Conservation (phyloP, 2,797 vertebrate genomes). For the Uromys caudimaculatus region DNA sequence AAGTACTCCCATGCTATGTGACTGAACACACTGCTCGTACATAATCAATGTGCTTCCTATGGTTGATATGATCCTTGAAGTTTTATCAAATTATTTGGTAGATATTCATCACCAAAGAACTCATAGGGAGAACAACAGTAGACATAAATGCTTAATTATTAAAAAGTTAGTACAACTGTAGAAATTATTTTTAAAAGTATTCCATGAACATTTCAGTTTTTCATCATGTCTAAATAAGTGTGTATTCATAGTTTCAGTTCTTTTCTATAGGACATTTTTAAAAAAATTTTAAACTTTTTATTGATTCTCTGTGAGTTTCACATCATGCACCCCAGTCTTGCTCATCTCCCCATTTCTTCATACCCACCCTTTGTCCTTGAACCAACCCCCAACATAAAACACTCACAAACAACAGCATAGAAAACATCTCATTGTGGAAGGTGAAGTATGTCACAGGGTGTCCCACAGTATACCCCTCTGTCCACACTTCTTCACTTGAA, state of each 20-base stretch:
- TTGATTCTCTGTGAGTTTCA: background rate
- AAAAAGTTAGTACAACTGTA: background rate
- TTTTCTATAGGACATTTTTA: background rate
- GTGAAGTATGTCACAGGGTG: background rate
- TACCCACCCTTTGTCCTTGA: background rate
- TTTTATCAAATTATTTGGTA: constrained; percentile 13
- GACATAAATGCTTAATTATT: constrained; percentile 8
- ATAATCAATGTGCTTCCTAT: background rate
- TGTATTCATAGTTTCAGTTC: background rate
- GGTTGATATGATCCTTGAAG: background rate
- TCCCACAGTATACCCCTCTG: background rate
- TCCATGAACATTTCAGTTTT: background rate
- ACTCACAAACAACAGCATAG: background rate
- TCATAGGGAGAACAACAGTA: background rate
- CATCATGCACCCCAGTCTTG: background rate
- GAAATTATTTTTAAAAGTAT: background rate
- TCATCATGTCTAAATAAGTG: background rate
- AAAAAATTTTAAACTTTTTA: background rate
- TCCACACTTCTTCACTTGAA: background rate
- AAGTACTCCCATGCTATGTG: background rate
- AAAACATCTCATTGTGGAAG: background rate
- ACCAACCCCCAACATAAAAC: background rate
- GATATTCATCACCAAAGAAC: background rate
- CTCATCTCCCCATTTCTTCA: background rate
- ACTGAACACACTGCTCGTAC: background rate